Base-by-base conservation (phyloP, 1,140 invertebrate species). In the Panulirus ornatus region DNA sequence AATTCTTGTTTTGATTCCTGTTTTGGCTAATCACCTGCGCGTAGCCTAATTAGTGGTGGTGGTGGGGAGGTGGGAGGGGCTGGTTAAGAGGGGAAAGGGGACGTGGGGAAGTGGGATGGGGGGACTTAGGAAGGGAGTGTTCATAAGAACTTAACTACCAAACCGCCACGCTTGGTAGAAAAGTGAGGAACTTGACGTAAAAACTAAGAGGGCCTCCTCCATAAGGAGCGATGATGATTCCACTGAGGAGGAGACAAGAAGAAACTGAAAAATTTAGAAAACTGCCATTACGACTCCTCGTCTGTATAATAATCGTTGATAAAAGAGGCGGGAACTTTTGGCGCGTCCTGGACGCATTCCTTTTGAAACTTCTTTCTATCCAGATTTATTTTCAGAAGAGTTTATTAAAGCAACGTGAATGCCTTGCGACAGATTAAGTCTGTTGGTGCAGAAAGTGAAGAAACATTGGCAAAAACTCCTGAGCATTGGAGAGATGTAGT, bases 391-490 rank as follows among this genome's bases (percentile, higher is more conserved):
- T 44, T 27, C 54, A 22, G 22, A 44, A 44, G 75, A 78, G 36
- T 78, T 78, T 44, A 78, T 78, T 78, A 78, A 78, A 40, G 75
- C 75, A 34, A 44, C 9, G 40, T 78, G 75, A 78, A 78, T 78
- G n/a, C 75, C 75, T 44, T 14, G 40, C 36, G 19, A 2, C 40
- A 40, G 40, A 78, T 78, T 44, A 78, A 42, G 75, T 40, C 75
- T 22, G 38, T 44, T 27, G 40, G 19, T 9, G 16, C 14, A 27
- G 36, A 44, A 78, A 78, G 40, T 22, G 19, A n/a, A 78, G 75
- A 78, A 44, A 78, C 75, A 42, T 22, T 42, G 40, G 44, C 16
- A 44, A 78, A 78, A 58, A 78, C 40, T 3, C 44, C n/a, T 27
- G 19, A 40, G n/a, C 0, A 44, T 9, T 27, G 75, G 44, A n/a